Percentiles rank a stretch among this genome's conserved stretches.
These are phyloP conservation scores for rat (Rattus norvegicus) DNA, from an alignment of 2,113 vertebrate genomes.

Conservation along the genomic window DNA sequence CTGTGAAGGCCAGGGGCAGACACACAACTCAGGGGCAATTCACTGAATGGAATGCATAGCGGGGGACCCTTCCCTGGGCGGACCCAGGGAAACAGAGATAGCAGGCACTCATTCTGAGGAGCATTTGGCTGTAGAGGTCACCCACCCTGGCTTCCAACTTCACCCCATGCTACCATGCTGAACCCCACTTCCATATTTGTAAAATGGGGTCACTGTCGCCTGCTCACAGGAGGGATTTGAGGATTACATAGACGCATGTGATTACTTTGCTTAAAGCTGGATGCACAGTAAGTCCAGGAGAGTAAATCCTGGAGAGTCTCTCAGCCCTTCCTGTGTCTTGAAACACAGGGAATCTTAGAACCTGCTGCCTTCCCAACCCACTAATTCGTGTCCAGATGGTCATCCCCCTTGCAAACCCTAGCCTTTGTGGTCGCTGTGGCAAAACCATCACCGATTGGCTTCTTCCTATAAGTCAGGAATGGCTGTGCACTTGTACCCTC, in stretches of 20 bases:
- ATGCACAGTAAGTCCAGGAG: not conserved
- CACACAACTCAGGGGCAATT: accelerated
- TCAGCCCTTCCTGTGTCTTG: accelerated
- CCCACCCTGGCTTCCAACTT: not conserved
- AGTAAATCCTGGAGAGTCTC: not conserved
- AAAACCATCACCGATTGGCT: not conserved
- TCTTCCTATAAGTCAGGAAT: not conserved
- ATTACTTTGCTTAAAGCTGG: not conserved
- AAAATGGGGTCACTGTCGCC: not conserved
- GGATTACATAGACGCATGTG: not conserved
- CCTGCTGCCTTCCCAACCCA: accelerated
- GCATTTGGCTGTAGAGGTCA: accelerated
- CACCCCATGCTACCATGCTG: no score
- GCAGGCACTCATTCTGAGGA: accelerated
- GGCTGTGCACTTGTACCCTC: not conserved
- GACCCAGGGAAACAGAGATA: accelerated
- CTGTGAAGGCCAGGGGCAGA: not conserved
- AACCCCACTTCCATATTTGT: not conserved
- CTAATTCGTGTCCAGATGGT: not conserved
- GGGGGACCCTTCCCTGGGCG: not conserved
- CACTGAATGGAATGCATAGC: accelerated
- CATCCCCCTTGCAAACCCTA: not conserved
- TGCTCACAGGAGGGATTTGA: not conserved
- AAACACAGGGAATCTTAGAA: accelerated
- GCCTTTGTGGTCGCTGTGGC: not conserved